phyloP scores from a whole-genome alignment of 2,113 vertebrate species.

The Arizona elegans region DNA sequence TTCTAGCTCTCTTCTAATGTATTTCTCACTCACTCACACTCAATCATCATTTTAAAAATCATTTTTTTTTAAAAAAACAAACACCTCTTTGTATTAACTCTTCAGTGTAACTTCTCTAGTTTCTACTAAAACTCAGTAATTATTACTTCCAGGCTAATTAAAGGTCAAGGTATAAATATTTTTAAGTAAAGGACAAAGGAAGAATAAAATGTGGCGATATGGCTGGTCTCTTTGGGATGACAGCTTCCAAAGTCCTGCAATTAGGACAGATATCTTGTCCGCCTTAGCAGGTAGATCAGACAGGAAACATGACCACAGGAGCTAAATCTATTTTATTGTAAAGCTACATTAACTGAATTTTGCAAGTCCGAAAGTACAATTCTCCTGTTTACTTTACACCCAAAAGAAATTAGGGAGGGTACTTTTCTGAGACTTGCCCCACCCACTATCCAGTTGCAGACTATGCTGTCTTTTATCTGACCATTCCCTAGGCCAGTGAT shows the following conservation, averaged over 20 bases:
- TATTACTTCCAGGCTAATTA: neutral
- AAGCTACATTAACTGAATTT: neutral
- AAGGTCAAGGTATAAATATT: neutral
- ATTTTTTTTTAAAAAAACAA: neutral
- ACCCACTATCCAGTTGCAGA: neutral
- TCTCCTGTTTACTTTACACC: neutral
- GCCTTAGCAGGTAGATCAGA: neutral
- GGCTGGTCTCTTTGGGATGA: neutral
- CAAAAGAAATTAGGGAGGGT: neutral
- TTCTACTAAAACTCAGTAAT: neutral
- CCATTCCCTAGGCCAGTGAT: neutral
- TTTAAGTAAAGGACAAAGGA: neutral
- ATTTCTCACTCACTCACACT: neutral
- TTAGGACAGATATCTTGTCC: neutral
- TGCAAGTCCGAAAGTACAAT: neutral
- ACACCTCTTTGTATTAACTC: neutral
- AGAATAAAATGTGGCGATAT: neutral
- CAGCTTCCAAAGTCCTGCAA: conserved; percentile 20
- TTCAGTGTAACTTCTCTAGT: neutral
- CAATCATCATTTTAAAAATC: neutral
- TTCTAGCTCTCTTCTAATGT: neutral
- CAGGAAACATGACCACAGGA: neutral
- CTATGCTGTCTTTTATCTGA: neutral
- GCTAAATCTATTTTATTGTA: neutral
- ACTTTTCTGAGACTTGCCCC: neutral